These are phyloP conservation scores for Hirtodrosophila duncani DNA, from an alignment of 2,888 invertebrate species.

Conservation along the genomic window DNA sequence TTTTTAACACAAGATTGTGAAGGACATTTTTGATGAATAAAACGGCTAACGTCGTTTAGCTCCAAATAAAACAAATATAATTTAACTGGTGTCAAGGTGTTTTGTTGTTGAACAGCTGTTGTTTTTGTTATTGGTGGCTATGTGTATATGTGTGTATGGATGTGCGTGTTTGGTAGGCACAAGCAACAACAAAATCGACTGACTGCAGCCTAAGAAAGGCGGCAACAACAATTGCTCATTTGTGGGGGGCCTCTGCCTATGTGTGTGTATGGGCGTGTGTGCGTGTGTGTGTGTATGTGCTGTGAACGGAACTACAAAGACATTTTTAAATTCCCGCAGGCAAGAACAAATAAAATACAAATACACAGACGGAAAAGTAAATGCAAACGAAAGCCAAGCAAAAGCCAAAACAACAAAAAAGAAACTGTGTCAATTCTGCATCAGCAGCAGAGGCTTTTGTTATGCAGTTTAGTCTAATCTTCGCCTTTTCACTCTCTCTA, in stretches of 20 bases:
- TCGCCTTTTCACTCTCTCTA: too few species aligned
- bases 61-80: too few species aligned
- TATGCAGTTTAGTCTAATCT: constrained; percentile 35
- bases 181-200: too few species aligned
- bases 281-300: constrained; percentile 6
- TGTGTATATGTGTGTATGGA: constrained; percentile 11
- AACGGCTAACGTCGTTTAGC: too few species aligned
- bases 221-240: too few species aligned
- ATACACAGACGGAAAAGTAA: constrained; percentile 23
- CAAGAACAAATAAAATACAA: constrained; percentile 19
- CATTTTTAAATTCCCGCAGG: constrained; percentile 51
- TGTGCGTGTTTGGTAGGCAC: too few species aligned
- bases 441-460: constrained; percentile 25
- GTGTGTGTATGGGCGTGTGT: constrained; percentile 4
- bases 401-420: too few species aligned
- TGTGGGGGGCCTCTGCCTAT: too few species aligned
- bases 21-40: too few species aligned
- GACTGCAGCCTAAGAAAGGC: too few species aligned
- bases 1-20: too few species aligned
- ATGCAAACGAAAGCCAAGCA: too few species aligned
- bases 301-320: constrained; percentile 46
- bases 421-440: constrained; percentile 50
- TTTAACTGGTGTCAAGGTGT: constrained; percentile 1
- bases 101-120: constrained; percentile 23
- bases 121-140: constrained; percentile 24